Evolutionary conservation across 1,140 invertebrate genomes (phyloP).

Genomic region (Drosophila murphyi): DNA sequence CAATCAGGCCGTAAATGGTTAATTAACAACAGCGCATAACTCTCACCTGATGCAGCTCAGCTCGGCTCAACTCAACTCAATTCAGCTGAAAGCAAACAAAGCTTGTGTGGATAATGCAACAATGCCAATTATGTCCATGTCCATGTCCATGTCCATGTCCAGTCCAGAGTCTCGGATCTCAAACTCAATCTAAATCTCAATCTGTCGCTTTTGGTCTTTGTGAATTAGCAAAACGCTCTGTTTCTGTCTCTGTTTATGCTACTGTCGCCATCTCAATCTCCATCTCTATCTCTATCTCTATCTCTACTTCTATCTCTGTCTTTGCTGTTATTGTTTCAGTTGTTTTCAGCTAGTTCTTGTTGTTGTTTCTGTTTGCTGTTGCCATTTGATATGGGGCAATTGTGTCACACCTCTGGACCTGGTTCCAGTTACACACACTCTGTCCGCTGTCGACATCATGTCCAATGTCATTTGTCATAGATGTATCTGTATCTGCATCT

Average conservation of each 20-base stretch:
- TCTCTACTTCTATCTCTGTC: constrained; percentile 25
- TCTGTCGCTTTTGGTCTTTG: constrained; percentile 44
- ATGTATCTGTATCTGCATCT: constrained; percentile 28
- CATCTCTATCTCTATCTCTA: constrained; percentile 18
- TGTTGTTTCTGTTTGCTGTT: constrained; percentile 25
- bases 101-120: constrained; percentile 34
- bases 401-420: constrained; percentile 67
- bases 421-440: constrained; percentile 34
- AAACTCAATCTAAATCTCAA: constrained; percentile 44
- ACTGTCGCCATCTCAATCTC: neutral
- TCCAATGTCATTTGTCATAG: constrained; percentile 77
- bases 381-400: constrained; percentile 67
- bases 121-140: constrained; percentile 77
- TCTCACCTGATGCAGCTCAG: constrained; percentile 63
- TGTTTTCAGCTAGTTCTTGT: neutral
- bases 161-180: constrained; percentile 9
- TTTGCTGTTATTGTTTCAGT: neutral
- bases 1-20: constrained; percentile 77
- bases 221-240: constrained; percentile 41
- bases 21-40: constrained; percentile 81
- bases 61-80: constrained; percentile 8
- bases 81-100: neutral
- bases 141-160: constrained; percentile 42
- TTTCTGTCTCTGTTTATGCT: neutral
- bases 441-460: constrained; percentile 23